A percentile compares a stretch with the other conserved stretches of the same genome.
Conservation (phyloP, 1,140 invertebrate genomes). For the Venturia canescens region DNA sequence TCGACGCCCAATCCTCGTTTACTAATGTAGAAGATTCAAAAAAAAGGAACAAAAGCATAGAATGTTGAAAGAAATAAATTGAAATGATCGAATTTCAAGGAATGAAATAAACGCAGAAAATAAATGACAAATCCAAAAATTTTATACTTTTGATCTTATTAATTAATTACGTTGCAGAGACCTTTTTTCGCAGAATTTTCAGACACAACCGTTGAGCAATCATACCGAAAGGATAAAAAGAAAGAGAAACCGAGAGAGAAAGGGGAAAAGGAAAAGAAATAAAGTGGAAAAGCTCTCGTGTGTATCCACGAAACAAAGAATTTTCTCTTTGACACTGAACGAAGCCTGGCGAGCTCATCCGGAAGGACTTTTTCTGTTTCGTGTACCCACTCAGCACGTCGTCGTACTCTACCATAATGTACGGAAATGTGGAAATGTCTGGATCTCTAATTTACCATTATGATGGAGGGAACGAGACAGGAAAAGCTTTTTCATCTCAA, state of each 20-base stretch:
- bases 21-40: not conserved
- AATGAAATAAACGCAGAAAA: no score
- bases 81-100: no score
- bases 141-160: no score
- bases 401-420: not conserved
- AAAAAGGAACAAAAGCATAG: no score
- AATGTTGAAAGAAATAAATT: no score
- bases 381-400: not conserved
- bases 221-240: not conserved
- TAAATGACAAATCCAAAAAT: no score
- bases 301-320: constrained; percentile 11
- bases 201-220: not conserved
- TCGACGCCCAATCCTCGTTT: not conserved
- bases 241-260: not conserved
- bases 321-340: not conserved
- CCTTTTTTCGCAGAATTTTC: not conserved
- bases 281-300: not conserved
- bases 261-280: not conserved
- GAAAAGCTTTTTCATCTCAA: not conserved
- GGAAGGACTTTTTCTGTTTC: constrained; percentile 10
- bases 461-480: not conserved
- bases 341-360: not conserved
- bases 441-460: not conserved
- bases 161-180: no score
- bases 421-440: not conserved